Conservation (phyloP, 2,888 invertebrate species). For the Poecilobothrus nobilitatus region DNA sequence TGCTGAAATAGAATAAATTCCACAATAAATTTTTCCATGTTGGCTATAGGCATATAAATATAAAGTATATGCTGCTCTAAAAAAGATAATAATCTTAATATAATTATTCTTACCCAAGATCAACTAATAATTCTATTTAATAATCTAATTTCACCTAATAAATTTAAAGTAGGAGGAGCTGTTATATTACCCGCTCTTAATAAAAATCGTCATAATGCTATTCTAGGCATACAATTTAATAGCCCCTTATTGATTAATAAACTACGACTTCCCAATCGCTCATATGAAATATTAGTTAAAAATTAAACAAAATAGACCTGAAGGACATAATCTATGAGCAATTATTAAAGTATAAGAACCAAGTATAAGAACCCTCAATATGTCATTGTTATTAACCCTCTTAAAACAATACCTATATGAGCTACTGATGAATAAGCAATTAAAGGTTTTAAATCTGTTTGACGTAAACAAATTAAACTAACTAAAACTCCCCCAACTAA, state of each 20-base stretch:
- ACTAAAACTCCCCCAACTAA: slow-evolving; percentile 50
- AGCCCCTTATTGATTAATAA: slow-evolving; percentile 56
- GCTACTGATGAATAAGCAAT: slow-evolving; percentile 64
- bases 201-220: slow-evolving; percentile 58
- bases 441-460: slow-evolving; percentile 61
- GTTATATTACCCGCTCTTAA: slow-evolving; percentile 53
- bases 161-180: too few species aligned
- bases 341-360: slow-evolving; percentile 52
- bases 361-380: slow-evolving; percentile 48
- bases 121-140: slow-evolving; percentile 52
- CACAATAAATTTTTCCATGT: slow-evolving; percentile 50
- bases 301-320: slow-evolving; percentile 57
- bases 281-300: too few species aligned
- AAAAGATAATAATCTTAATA: slow-evolving; percentile 54
- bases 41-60: slow-evolving; percentile 54
- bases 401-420: too few species aligned
- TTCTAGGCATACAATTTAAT: slow-evolving; percentile 51
- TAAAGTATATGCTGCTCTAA: slow-evolving; percentile 58
- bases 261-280: slow-evolving; percentile 52
- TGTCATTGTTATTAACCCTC: too few species aligned
- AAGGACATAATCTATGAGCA: slow-evolving; percentile 58
- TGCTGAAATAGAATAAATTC: slow-evolving; percentile 47
- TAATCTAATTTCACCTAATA: slow-evolving; percentile 57
- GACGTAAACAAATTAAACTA: slow-evolving; percentile 58
- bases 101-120: slow-evolving; percentile 46